Percentiles rank a stretch among this genome's conserved stretches.
phyloP scores from a whole-genome alignment of 2,888 invertebrate genomes.

The Notocelia uddmanniana region DNA sequence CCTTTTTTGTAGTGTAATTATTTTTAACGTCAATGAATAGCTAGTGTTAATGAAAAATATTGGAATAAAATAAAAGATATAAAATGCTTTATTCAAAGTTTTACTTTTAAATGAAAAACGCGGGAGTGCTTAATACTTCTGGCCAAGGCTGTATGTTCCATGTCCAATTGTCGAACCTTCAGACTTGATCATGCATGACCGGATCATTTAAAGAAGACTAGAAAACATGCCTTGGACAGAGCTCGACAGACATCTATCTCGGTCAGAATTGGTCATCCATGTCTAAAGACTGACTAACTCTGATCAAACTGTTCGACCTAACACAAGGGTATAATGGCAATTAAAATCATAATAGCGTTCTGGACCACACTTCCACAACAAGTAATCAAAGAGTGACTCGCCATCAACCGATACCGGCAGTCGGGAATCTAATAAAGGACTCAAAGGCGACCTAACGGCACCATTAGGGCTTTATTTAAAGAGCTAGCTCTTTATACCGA shows the following conservation, averaged over 20 bases:
- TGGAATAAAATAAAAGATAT: too few relatives aligned
- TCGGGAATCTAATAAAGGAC: constrained; percentile 40
- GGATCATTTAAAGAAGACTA: too few relatives aligned
- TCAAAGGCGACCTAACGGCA: constrained; percentile 40
- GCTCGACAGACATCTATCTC: not conserved
- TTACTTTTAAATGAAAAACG: too few relatives aligned
- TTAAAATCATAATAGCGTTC: not conserved
- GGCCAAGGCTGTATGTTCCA: too few relatives aligned
- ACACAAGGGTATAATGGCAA: not conserved
- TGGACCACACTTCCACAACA: constrained; percentile 9
- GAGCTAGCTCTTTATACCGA: constrained; percentile 7
- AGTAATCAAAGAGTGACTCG: constrained; percentile 21
- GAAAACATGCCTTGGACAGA: not conserved
- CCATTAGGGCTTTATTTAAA: constrained; percentile 40
- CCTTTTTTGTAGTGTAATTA: too few relatives aligned
- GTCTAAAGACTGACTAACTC: not conserved
- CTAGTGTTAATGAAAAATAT: too few relatives aligned
- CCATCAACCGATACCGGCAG: constrained; percentile 35
- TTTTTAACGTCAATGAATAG: too few relatives aligned
- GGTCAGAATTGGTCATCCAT: not conserved
- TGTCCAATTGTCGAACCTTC: too few relatives aligned
- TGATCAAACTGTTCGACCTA: not conserved
- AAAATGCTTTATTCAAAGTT: too few relatives aligned
- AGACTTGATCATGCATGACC: too few relatives aligned
- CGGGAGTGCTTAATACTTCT: too few relatives aligned